Conservation (phyloP, 2,113 vertebrate species). For the Bujurquina vittata region DNA sequence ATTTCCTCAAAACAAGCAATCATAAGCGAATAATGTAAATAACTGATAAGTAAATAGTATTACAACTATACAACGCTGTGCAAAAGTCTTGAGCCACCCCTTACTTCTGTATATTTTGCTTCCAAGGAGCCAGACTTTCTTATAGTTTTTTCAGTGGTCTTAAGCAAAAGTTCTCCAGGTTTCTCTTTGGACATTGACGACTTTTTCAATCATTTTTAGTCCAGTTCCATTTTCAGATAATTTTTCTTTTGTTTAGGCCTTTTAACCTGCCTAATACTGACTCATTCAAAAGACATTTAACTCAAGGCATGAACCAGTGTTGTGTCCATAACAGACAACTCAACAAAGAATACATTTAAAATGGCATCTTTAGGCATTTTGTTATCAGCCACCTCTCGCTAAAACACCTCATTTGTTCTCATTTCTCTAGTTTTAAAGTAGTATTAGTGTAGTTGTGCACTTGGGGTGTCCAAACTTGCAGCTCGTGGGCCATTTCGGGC, state of each 20-base stretch:
- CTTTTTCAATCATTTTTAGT: not conserved
- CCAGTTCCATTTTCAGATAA: not conserved
- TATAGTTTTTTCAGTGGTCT: not conserved
- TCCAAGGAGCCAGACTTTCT: not conserved
- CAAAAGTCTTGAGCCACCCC: not conserved
- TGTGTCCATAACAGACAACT: not conserved
- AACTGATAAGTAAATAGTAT: not conserved
- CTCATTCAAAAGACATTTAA: too few species aligned
- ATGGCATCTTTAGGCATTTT: not conserved
- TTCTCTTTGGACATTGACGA: not conserved
- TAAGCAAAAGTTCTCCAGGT: not conserved
- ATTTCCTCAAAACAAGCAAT: rapidly evolving
- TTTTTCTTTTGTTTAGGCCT: not conserved
- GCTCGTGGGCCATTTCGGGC: too few species aligned
- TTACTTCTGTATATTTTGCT: not conserved
- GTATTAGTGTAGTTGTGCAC: too few species aligned
- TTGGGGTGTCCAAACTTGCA: too few species aligned
- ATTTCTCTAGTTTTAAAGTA: not conserved
- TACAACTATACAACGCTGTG: not conserved
- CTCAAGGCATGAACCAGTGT: too few species aligned
- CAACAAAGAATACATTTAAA: not conserved
- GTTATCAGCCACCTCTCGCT: not conserved
- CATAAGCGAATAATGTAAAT: not conserved
- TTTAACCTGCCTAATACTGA: not conserved
- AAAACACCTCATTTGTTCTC: not conserved